Percentiles rank a stretch among this genome's conserved stretches.
phyloP scores from a whole-genome alignment of 2,888 invertebrate genomes.

The Gryllus longicercus region DNA sequence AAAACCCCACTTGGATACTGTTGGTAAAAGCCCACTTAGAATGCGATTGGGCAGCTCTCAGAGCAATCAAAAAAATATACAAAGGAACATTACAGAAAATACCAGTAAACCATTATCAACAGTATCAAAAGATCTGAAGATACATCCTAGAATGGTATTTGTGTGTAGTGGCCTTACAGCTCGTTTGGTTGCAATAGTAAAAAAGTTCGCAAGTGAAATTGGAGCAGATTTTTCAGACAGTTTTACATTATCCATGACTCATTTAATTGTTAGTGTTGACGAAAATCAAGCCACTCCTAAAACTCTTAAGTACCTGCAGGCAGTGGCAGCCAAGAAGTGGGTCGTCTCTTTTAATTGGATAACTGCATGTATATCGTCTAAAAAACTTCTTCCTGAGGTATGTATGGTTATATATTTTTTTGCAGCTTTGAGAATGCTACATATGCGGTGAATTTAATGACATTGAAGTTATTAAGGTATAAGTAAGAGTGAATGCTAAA shows the following conservation, averaged over 20 bases:
- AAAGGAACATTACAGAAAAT: too few relatives aligned
- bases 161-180: not conserved
- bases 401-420: too few relatives aligned
- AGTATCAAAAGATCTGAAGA: too few relatives aligned
- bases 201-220: not conserved
- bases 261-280: not conserved
- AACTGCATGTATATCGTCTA: not conserved
- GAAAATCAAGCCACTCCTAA: not conserved
- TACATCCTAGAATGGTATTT: not conserved
- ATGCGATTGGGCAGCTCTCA: too few relatives aligned
- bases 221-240: not conserved
- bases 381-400: not conserved
- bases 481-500: too few relatives aligned
- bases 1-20: too few relatives aligned
- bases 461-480: too few relatives aligned
- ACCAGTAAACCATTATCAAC: too few relatives aligned
- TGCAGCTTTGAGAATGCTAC: too few relatives aligned
- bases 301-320: not conserved
- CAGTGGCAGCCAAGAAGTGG: not conserved
- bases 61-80: too few relatives aligned
- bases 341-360: not conserved
- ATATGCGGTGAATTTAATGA: too few relatives aligned
- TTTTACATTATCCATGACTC: not conserved
- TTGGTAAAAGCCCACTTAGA: too few relatives aligned
- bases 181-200: not conserved